These are phyloP conservation scores for Amyelois transitella DNA, from an alignment of 1,140 invertebrate genomes.

Conservation along the genomic window DNA sequence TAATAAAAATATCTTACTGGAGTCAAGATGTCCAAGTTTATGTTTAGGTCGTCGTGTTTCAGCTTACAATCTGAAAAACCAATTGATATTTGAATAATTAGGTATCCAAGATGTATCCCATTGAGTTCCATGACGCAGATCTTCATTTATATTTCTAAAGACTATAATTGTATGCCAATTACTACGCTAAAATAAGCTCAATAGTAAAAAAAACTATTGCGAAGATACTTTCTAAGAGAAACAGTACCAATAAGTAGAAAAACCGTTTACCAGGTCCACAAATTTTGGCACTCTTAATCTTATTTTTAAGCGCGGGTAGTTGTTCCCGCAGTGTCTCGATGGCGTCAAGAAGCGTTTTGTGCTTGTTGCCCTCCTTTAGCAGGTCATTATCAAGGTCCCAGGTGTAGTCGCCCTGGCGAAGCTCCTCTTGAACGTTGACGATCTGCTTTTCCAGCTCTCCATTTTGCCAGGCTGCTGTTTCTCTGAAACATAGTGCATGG, in stretches of 20 bases:
- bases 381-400: conserved; percentile 64
- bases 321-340: conserved; percentile 55
- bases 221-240: too few relatives aligned
- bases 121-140: not conserved
- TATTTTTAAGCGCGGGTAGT: conserved; percentile 60
- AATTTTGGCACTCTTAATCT: conserved; percentile 64
- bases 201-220: too few relatives aligned
- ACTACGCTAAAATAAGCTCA: too few relatives aligned
- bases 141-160: too few relatives aligned
- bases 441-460: conserved; percentile 67
- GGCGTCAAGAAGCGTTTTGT: conserved; percentile 54
- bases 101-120: not conserved
- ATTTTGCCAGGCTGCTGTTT: conserved; percentile 64
- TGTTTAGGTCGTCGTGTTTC: conserved; percentile 71
- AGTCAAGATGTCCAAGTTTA: conserved; percentile 70
- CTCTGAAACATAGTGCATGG: conserved; percentile 46
- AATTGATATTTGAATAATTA: conserved; percentile 12
- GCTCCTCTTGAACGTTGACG: conserved; percentile 60
- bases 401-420: conserved; percentile 53
- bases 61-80: conserved; percentile 63
- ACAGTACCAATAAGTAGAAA: too few relatives aligned
- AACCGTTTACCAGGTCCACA: conserved; percentile 56
- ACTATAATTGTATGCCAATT: too few relatives aligned
- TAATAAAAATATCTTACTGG: conserved; percentile 69
- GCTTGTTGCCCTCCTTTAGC: conserved; percentile 41